Conservation (phyloP, 2,797 vertebrate genomes). For the Mastacembelus armatus region DNA sequence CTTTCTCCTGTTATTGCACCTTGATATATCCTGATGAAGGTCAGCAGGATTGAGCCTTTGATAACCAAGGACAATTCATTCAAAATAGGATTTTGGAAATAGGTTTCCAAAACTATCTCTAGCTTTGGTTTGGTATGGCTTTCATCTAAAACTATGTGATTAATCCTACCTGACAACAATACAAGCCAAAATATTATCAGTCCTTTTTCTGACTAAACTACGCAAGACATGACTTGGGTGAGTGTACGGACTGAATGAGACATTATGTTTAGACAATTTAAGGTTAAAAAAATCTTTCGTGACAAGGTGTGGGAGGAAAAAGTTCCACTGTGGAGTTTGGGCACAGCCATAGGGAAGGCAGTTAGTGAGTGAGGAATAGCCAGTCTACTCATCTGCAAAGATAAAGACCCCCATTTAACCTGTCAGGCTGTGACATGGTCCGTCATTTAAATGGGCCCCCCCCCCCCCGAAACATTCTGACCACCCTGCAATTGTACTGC, state of each 20-base stretch:
- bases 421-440: conserved; percentile 65
- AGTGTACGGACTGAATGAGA: background rate
- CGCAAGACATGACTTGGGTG: background rate
- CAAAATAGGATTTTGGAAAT: no score
- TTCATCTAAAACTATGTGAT: no score
- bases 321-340: background rate
- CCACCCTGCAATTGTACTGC: conserved; percentile 26
- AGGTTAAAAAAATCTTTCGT: background rate
- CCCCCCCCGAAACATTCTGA: conserved; percentile 44
- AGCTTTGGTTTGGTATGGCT: no score
- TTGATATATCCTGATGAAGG: no score
- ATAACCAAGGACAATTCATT: no score
- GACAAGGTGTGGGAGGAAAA: background rate
- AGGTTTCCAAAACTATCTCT: no score
- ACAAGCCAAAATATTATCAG: background rate
- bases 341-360: background rate
- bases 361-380: conserved; percentile 38
- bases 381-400: conserved; percentile 54
- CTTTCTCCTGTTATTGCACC: no score
- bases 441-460: conserved; percentile 60
- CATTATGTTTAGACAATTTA: background rate
- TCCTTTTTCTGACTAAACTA: background rate
- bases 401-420: conserved; percentile 72
- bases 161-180: background rate
- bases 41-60: no score